Conservation (phyloP, 2,888 invertebrate species). For the Phasia obesa region DNA sequence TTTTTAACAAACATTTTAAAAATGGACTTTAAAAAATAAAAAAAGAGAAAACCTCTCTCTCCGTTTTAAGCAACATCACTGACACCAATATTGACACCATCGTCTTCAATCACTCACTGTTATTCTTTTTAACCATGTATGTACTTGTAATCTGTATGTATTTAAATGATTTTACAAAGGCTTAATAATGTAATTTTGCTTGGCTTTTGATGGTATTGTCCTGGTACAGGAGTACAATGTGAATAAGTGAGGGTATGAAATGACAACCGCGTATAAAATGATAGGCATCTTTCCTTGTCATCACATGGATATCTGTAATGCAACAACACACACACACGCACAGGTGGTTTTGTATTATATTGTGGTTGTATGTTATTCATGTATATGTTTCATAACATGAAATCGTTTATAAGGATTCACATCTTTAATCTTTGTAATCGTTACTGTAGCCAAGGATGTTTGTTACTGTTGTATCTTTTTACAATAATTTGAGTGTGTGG, state of each 20-base stretch:
- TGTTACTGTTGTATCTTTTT: neutral
- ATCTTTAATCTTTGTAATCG: conserved; percentile 39
- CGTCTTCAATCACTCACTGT: neutral
- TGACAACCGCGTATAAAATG: conserved; percentile 48
- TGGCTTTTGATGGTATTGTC: conserved; percentile 34
- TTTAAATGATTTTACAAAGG: conserved; percentile 65
- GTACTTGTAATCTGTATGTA: conserved; percentile 54
- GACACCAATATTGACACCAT: conserved; percentile 17
- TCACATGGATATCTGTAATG: conserved; percentile 10
- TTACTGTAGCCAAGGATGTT: neutral
- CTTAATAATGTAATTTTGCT: conserved; percentile 61
- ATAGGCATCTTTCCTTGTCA: conserved; percentile 65
- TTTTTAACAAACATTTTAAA: neutral
- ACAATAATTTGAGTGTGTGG: neutral
- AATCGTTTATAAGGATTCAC: neutral
- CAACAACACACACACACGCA: neutral
- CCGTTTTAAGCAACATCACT: conserved; percentile 13
- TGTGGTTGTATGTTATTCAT: no score
- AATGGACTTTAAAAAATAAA: neutral
- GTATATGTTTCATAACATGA: neutral
- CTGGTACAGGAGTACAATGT: conserved; percentile 14
- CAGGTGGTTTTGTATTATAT: no score
- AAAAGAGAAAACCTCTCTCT: neutral
- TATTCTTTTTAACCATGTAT: conserved; percentile 1
- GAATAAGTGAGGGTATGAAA: neutral